Evolutionary conservation across 2,888 invertebrate genomes (phyloP).

Genomic region (Fissipunctia ypsillon): DNA sequence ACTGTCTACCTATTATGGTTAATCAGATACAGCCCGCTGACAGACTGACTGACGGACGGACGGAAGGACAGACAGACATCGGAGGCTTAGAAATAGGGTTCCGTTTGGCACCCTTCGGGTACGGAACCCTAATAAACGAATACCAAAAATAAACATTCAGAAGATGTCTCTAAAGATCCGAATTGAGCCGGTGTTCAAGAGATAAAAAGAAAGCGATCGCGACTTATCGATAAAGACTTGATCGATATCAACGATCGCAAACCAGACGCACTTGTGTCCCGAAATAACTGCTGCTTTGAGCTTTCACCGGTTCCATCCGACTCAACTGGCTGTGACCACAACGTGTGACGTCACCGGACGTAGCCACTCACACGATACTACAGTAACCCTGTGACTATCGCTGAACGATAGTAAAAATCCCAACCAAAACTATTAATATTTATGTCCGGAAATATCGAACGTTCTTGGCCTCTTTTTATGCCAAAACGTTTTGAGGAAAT

Average conservation of each 20-base stretch:
- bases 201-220: constrained; percentile 31
- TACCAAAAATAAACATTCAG: constrained; percentile 20
- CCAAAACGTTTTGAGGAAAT: constrained; percentile 28
- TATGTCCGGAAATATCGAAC: constrained; percentile 31
- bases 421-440: constrained; percentile 40
- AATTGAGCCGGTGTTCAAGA: constrained; percentile 16
- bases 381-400: constrained; percentile 14
- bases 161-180: constrained; percentile 15
- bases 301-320: constrained; percentile 22
- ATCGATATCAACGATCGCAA: constrained; percentile 32
- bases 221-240: constrained; percentile 24
- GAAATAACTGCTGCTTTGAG: constrained; percentile 34
- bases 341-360: constrained; percentile 30
- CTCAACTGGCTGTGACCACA: constrained; percentile 16
- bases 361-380: neutral
- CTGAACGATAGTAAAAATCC: constrained; percentile 39
- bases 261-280: constrained; percentile 31
- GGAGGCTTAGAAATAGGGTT: too few species aligned
- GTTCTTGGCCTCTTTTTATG: constrained; percentile 14
- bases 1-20: too few species aligned
- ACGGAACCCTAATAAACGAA: too few species aligned
- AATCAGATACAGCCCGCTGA: too few species aligned
- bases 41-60: too few species aligned
- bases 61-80: too few species aligned
- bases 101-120: too few species aligned